Base-by-base conservation (phyloP, 2,888 invertebrate species). In the Caenorhabditis sp. region DNA sequence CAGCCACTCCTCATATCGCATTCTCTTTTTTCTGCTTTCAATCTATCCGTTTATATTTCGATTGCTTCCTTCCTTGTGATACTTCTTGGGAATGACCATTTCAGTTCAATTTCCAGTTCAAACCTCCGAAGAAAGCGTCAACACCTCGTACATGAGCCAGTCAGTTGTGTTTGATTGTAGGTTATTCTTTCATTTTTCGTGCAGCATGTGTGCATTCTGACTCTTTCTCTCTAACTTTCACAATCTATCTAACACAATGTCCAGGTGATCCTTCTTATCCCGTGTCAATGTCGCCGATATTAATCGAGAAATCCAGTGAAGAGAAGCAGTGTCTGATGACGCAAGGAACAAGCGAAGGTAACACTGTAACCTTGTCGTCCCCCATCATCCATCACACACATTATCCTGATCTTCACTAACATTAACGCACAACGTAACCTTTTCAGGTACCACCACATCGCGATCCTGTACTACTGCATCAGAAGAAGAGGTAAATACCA, bases 111-210 rank as follows among this genome's bases (percentile, higher is more conserved):
- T 77, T 77, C 68, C 82, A 63, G 69, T 54, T 47, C 73, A 49
- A 41, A 59, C 73, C 6, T 82, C 76, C 28, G 73, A 77, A 22
- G 82, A 82, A 54, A 82, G 82, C 47, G 66, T 63, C 70, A 73
- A 68, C 49, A 77, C 77, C 14, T 82, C 82, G 56, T 73, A 66
- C 19, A 69, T 69, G 77, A 82, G 73, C 73, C 72, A 74, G 41
- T 82, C 82, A 61, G 82, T 76, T 61, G 73, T 77, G 59, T 75
- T 77, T 12, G 82, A 82, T 49, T 82, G 82, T 82, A 77, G 82
- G 82, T 82, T 77, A 44, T 61, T 10, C 19, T 63, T 72, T 44
- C n/a, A 7, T 24, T 64, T 79, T 54, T 35, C 51, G 51, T 51
- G 4, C 22, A 26, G 70, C 63, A 59, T 72, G 81, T 38, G 47